phyloP scores from a whole-genome alignment of 2,113 vertebrate genomes.

The Trogon melanurus region DNA sequence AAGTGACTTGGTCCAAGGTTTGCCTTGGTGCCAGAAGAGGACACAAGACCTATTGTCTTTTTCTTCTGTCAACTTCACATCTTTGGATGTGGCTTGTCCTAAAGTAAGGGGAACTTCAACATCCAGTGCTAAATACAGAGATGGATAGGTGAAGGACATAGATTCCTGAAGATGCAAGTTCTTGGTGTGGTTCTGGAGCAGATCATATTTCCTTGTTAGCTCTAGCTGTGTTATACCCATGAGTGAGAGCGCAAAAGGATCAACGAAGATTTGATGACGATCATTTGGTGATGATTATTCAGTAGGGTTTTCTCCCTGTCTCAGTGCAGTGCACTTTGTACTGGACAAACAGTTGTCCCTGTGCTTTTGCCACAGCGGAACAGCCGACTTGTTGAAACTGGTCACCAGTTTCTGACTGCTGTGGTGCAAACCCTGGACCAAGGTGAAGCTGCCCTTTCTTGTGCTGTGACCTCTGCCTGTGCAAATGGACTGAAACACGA shows the following conservation, averaged over 20 bases:
- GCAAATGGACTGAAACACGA: not conserved
- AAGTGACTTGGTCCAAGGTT: not conserved
- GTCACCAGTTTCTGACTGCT: rapidly evolving
- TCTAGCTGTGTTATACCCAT: not conserved
- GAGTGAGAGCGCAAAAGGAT: not conserved
- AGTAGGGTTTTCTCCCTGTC: not conserved
- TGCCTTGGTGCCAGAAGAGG: not conserved
- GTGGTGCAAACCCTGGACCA: not conserved
- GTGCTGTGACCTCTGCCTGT: not conserved
- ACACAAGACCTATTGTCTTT: not conserved
- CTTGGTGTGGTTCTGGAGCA: not conserved
- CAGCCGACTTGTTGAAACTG: not conserved
- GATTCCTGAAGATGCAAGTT: not conserved
- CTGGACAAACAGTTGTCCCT: not conserved
- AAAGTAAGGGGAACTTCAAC: not conserved
- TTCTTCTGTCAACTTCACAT: rapidly evolving
- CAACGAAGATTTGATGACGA: not conserved
- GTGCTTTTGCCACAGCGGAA: not conserved
- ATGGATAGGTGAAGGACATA: not conserved
- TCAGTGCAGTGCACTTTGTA: rapidly evolving
- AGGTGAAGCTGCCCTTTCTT: constrained; percentile 10
- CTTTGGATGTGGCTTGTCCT: not conserved
- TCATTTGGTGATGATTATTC: not conserved
- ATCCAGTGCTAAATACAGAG: not conserved
- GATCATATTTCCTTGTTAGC: not conserved